Conservation (phyloP, 2,113 vertebrate genomes). For the Saccopteryx leptura region DNA sequence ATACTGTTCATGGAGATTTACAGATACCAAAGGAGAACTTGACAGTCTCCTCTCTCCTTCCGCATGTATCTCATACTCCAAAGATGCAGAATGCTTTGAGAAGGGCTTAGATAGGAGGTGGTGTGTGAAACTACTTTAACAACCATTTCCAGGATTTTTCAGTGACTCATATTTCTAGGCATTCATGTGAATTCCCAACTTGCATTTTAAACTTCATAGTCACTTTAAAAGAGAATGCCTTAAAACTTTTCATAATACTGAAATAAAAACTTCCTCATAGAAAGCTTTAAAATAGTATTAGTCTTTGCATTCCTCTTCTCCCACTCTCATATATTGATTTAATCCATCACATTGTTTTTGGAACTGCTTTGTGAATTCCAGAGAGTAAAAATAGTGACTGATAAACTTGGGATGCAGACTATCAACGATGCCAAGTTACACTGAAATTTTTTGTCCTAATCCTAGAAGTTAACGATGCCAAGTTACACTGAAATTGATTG, state of each 20-base stretch:
- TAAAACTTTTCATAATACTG: conserved; percentile 80
- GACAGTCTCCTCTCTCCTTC: not conserved
- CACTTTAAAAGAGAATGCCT: conserved; percentile 78
- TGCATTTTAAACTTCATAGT: conserved; percentile 81
- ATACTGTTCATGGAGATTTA: not conserved
- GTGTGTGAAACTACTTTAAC: conserved; percentile 70
- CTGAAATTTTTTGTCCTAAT: not conserved
- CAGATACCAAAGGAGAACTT: not conserved
- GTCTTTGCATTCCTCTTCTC: conserved; percentile 34
- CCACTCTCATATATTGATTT: not conserved
- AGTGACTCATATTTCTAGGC: conserved; percentile 85
- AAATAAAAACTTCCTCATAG: conserved; percentile 73
- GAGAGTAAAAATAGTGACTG: not conserved
- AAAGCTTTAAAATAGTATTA: conserved; percentile 76
- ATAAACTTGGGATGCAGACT: not conserved
- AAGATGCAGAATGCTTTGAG: conserved; percentile 28
- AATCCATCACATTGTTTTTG: not conserved
- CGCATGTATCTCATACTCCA: not conserved
- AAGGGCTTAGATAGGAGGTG: conserved; percentile 53
- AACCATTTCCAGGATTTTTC: conserved; percentile 84
- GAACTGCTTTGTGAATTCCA: conserved; percentile 11
- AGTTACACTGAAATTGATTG: not conserved
- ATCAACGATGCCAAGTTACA: not conserved
- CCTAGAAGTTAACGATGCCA: not conserved
- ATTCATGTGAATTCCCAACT: conserved; percentile 84